Evolutionary conservation across 2,888 invertebrate genomes (phyloP), one percentile per base, ranked within the genome.

Genomic region (Trichogramma evanescens): DNA sequence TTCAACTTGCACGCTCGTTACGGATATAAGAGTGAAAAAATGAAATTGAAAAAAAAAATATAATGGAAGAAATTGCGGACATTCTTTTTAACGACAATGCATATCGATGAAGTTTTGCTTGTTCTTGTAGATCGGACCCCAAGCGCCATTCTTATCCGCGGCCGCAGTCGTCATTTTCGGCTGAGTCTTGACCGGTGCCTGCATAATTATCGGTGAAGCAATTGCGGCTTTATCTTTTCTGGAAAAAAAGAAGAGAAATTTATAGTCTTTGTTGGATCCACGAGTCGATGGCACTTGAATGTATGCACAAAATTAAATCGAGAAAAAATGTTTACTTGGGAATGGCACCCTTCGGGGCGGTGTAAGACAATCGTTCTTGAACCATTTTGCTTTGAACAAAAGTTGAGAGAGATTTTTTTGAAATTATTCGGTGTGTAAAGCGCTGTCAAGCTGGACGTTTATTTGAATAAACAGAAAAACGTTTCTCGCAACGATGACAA

Each of bases 101-200:
- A 89, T 85, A 69, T 86, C 84, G 63, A 83, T 80, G 76, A 90
- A 90, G 73, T 85, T 82, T 69, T 87, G 82, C 76, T 85, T 88
- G 80, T 88, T 86, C 80, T 89, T 89, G 79, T 84, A 89, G 62
- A 85, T 79, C 44, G 88, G 80, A 62, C 89, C 89, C 88, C 89
- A 90, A 56, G 86, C 81, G 59, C 87, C 87, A 73, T 84, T 80
- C 26, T 66, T 77, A 76, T 3, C 55, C 64, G 10, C 40, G 7
- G n/a, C n/a, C 1, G 48, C 5, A 13, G 61, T 63, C 42, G 13
- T 58, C 4, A 43, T 1, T 7, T 2, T 40, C 50, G 52, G 57
- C 43, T 57, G 63, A 41, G 61, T 26, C 26, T 26, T 26, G 26
- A 26, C 26, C 63, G 63, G 58, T 73, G 74, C 58, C 68, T 64